Evolutionary conservation across 1,140 invertebrate genomes (phyloP).

Genomic region (Lanistes nyassanus): DNA sequence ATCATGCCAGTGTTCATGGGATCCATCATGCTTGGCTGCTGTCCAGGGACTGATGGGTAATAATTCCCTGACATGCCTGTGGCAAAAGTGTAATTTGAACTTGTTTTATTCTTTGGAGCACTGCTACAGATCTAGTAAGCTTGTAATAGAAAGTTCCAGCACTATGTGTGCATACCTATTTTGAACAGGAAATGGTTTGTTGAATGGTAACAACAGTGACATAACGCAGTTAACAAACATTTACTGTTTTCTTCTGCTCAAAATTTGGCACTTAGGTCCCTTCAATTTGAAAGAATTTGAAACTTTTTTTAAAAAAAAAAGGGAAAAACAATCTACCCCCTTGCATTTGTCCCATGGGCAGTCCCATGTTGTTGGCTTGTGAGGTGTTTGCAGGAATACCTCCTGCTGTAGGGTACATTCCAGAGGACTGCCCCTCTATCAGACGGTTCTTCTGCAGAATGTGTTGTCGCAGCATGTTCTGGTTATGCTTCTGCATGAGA

Average conservation of each 20-base stretch:
- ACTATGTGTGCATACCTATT: too few species aligned
- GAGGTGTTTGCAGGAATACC: conserved; percentile 21
- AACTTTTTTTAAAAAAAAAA: too few species aligned
- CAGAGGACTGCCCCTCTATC: conserved; percentile 30
- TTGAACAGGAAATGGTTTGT: too few species aligned
- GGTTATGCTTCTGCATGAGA: conserved; percentile 48
- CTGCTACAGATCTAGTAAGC: too few species aligned
- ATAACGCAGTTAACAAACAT: too few species aligned
- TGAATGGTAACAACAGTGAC: too few species aligned
- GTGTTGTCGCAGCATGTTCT: conserved; percentile 41
- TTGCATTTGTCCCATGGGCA: conserved; percentile 40
- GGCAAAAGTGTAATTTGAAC: background rate
- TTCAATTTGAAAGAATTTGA: too few species aligned
- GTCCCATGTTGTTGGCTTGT: conserved; percentile 40
- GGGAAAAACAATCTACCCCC: conserved; percentile 11
- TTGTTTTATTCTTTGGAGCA: too few species aligned
- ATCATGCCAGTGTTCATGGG: conserved; percentile 52
- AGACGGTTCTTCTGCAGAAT: conserved; percentile 44
- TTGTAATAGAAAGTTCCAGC: too few species aligned
- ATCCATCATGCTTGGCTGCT: conserved; percentile 49
- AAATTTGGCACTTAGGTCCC: too few species aligned
- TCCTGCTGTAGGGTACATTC: conserved; percentile 15
- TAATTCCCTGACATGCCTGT: conserved; percentile 39
- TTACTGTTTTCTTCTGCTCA: too few species aligned
- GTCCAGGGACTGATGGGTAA: conserved; percentile 40